Evolutionary conservation across 2,797 vertebrate genomes (phyloP), one percentile per base, ranked within the genome.

Genomic region (Cryptoprocta ferox): DNA sequence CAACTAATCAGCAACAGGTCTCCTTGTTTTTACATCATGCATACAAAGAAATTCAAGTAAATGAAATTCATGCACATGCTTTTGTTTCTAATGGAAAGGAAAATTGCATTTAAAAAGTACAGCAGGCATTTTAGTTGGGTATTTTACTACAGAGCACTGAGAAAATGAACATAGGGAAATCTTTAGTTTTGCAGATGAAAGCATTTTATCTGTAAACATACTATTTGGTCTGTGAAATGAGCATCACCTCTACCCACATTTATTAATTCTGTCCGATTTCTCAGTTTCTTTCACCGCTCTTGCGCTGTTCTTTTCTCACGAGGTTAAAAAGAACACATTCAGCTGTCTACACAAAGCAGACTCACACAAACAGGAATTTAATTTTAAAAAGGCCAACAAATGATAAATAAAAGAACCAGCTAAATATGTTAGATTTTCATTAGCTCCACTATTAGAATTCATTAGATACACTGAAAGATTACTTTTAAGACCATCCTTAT

Each of bases 211-310:
- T 89, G 63, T 30, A 71, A 79, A 88, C 24, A 24, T 1, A 68
- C 35, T n/a, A 32, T 92, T 92, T 85, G 45, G 8, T 78, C 50
- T 92, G 32, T 94, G 87, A 93, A 97, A 90, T 93, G n/a, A 42
- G 3, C 35, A 45, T 87, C 12, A 30, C 28, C 13, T 76, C 75
- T 45, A 42, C 8, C 28, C 18, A 80, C 8, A 66, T 71, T 87
- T n/a, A 80, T 81, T 53, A 68, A 0, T 87, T 93, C 50, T 92
- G 19, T 37, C 50, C 2, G 50, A 3, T 48, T 78, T 73, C 30
- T 6, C n/a, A 14, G n/a, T 59, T 91, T 24, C 12, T 80, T 88
- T 65, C 14, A 6, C 63, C 26, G 19, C 3, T 56, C 21, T 56
- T 59, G 5, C 48, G 30, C 56, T 63, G 3, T 68, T 92, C 7